Evolutionary conservation across 2,113 vertebrate species (phyloP).

Genomic region (Gobio gobio): DNA sequence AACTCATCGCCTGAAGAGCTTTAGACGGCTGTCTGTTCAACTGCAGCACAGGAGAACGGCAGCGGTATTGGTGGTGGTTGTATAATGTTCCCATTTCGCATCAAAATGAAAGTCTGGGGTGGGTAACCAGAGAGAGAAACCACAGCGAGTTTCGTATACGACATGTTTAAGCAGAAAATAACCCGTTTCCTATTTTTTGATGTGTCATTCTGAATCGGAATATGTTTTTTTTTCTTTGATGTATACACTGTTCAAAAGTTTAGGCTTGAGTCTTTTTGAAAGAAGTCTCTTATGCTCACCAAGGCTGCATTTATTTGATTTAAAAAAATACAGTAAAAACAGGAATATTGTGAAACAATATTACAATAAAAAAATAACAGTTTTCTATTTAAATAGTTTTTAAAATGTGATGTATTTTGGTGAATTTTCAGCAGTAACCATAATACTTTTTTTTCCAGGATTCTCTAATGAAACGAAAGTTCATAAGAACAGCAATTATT

Average conservation of each 20-base stretch:
- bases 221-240: not conserved
- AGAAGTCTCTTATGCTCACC: too few relatives aligned
- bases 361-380: not conserved
- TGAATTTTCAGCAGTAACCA: too few relatives aligned
- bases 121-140: constrained; percentile 58
- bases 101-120: constrained; percentile 60
- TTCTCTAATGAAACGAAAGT: too few relatives aligned
- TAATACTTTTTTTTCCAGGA: too few relatives aligned
- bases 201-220: not conserved
- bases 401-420: too few relatives aligned
- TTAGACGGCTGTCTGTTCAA: constrained; percentile 32
- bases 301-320: not conserved
- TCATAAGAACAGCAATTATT: too few relatives aligned
- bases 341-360: not conserved
- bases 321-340: not conserved
- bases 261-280: not conserved
- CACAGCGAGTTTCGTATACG: constrained; percentile 50
- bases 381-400: not conserved
- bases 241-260: not conserved
- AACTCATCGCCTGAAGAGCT: constrained; percentile 20
- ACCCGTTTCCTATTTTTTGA: constrained; percentile 13
- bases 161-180: constrained; percentile 18
- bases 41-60: constrained; percentile 8
- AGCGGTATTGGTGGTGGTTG: constrained; percentile 42
- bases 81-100: constrained; percentile 50